phyloP scores from a whole-genome alignment of 2,113 vertebrate species.

The Nesoenas mayeri region DNA sequence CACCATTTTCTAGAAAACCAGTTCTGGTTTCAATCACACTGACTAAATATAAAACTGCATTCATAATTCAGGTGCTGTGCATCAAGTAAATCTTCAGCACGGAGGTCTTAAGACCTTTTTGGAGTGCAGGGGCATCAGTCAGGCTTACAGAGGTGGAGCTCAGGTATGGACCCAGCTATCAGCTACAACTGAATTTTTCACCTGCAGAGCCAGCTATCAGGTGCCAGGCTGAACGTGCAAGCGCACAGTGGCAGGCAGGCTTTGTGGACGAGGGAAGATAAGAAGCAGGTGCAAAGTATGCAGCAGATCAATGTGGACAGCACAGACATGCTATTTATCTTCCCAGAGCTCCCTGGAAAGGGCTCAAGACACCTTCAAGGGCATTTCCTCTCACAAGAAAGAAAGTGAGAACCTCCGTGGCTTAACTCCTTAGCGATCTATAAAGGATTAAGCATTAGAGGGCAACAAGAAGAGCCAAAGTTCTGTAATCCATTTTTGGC shows the following conservation, averaged over 20 bases:
- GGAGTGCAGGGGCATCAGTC: neutral
- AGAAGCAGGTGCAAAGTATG: neutral
- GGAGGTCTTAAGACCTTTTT: neutral
- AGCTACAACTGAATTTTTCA: neutral
- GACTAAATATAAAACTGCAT: neutral
- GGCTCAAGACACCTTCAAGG: neutral
- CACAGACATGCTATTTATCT: constrained; percentile 11
- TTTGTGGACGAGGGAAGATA: neutral
- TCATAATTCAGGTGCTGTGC: neutral
- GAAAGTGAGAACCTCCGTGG: neutral
- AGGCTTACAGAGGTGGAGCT: neutral
- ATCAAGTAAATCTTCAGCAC: neutral
- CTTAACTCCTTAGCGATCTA: neutral
- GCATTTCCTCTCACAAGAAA: neutral
- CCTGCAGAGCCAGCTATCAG: neutral
- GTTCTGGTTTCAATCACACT: neutral
- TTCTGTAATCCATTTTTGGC: neutral
- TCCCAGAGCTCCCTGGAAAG: neutral
- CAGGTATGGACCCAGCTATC: neutral
- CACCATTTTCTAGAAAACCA: neutral
- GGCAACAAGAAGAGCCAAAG: neutral
- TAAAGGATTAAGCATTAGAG: neutral
- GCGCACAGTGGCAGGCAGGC: neutral
- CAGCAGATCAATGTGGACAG: constrained; percentile 4
- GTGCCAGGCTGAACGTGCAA: neutral